Conservation (phyloP, 2,113 vertebrate genomes). For the Phrynocephalus versicolor region DNA sequence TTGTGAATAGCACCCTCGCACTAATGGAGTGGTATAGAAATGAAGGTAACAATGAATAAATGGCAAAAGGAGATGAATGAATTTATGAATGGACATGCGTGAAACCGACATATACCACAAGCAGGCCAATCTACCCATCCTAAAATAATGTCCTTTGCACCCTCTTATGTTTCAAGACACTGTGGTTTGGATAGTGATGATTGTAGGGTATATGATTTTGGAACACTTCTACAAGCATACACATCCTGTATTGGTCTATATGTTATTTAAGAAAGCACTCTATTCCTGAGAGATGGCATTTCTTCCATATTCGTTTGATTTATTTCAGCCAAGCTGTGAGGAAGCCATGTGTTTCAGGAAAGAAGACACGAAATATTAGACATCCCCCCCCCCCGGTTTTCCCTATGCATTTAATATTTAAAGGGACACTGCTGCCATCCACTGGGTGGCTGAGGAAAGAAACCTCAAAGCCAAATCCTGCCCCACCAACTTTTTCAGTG, state of each 20-base stretch:
- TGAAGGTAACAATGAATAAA: too few relatives aligned
- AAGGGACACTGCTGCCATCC: slow-evolving; percentile 57
- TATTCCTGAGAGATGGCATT: not conserved
- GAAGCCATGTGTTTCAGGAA: not conserved
- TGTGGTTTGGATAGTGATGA: not conserved
- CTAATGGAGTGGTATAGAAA: too few relatives aligned
- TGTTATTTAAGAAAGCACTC: slow-evolving; percentile 49
- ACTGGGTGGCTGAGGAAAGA: slow-evolving; percentile 41
- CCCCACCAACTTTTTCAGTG: slow-evolving; percentile 22
- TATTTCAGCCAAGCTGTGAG: slow-evolving; percentile 54
- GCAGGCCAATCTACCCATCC: not conserved
- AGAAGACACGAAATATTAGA: not conserved
- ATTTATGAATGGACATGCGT: not conserved
- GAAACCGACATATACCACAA: not conserved
- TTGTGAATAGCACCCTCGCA: too few relatives aligned
- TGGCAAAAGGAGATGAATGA: not conserved
- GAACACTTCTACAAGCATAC: not conserved
- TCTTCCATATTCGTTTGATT: slow-evolving; percentile 40
- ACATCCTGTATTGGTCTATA: not conserved
- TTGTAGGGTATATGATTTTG: not conserved
- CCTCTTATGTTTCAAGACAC: not conserved
- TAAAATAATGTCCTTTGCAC: not conserved
- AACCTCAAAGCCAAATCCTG: slow-evolving; percentile 22
- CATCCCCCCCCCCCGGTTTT: not conserved
- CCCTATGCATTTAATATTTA: not conserved